A percentile compares a stretch with the other conserved stretches of the same genome.
phyloP scores from a whole-genome alignment of 2,888 invertebrate genomes.

The Iselma pallidipennis region DNA sequence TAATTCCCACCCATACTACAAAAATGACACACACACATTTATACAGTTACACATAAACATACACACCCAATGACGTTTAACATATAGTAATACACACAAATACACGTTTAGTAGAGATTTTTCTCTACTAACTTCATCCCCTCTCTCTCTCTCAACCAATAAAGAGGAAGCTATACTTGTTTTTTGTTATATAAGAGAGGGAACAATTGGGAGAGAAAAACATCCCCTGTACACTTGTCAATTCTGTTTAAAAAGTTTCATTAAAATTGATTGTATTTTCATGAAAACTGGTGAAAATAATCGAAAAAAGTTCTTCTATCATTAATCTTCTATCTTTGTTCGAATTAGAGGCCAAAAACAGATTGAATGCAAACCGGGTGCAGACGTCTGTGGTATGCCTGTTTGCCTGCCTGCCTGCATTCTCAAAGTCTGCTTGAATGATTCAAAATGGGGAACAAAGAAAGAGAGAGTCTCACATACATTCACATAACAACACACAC shows the following conservation, averaged over 20 bases:
- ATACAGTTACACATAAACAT: background rate
- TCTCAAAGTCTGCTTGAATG: conserved; percentile 37
- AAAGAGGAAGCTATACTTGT: too few relatives aligned
- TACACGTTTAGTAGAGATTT: too few relatives aligned
- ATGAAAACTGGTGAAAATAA: background rate
- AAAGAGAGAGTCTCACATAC: background rate
- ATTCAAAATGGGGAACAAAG: conserved; percentile 35
- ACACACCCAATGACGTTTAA: background rate
- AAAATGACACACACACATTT: background rate
- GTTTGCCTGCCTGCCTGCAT: conserved; percentile 27
- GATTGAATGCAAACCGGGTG: conserved; percentile 1
- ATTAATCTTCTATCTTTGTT: background rate
- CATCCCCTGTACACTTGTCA: too few relatives aligned
- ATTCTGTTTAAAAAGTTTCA: background rate
- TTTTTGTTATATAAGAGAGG: too few relatives aligned
- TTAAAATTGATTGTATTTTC: background rate
- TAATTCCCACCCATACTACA: background rate
- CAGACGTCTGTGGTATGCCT: conserved; percentile 9
- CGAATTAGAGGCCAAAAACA: conserved; percentile 9
- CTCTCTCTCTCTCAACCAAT: too few relatives aligned
- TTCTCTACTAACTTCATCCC: too few relatives aligned
- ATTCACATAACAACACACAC: conserved; percentile 2
- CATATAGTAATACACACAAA: too few relatives aligned
- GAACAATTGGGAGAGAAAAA: too few relatives aligned
- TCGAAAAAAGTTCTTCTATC: background rate